These are phyloP conservation scores for Syritta pipiens DNA, from an alignment of 2,888 invertebrate genomes.

Conservation along the genomic window DNA sequence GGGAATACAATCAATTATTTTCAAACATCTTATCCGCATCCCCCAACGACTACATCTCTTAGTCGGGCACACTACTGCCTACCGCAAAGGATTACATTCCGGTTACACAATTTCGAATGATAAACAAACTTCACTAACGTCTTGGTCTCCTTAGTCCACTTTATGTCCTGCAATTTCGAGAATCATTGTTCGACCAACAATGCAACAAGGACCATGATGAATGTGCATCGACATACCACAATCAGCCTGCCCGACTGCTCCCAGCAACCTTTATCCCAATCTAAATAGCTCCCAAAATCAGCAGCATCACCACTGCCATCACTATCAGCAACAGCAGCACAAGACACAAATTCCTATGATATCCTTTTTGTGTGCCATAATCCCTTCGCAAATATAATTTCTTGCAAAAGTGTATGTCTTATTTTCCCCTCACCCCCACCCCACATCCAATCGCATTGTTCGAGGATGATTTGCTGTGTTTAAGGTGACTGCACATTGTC, in stretches of 20 bases:
- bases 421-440: constrained; percentile 22
- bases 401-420: constrained; percentile 35
- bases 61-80: too few species aligned
- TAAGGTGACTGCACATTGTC: too few species aligned
- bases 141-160: constrained; percentile 1
- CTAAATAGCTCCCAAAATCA: background rate
- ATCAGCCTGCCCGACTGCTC: constrained; percentile 2
- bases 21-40: too few species aligned
- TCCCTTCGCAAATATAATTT: constrained; percentile 18
- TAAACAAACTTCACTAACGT: constrained; percentile 3
- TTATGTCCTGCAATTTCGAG: constrained; percentile 18
- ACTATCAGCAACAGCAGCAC: background rate
- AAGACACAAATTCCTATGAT: background rate
- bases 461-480: constrained; percentile 26
- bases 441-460: too few species aligned
- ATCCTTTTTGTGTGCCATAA: constrained; percentile 27
- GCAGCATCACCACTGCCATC: too few species aligned
- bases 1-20: too few species aligned
- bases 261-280: background rate
- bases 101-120: constrained; percentile 14
- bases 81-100: too few species aligned
- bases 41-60: too few species aligned
- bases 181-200: constrained; percentile 21
- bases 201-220: constrained; percentile 11
- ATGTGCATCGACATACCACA: background rate